Percentiles rank a stretch among this genome's conserved stretches.
phyloP scores from a whole-genome alignment of 2,888 invertebrate species.

The Tortricodes alternella region DNA sequence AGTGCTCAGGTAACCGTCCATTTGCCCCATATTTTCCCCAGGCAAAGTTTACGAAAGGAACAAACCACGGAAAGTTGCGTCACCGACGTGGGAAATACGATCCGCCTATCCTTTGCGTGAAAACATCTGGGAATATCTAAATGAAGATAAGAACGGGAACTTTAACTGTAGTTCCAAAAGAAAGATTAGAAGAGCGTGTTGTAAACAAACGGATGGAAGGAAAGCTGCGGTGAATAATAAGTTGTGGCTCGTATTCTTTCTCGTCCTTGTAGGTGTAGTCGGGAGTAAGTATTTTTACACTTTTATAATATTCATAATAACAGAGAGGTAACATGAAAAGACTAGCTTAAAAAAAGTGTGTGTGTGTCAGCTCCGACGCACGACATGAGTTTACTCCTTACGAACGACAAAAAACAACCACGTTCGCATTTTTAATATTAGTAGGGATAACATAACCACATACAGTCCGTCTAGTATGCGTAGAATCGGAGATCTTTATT shows the following conservation, averaged over 20 bases:
- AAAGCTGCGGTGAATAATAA: constrained; percentile 43
- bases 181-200: constrained; percentile 45
- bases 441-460: too few species aligned
- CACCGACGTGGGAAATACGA: constrained; percentile 56
- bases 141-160: constrained; percentile 50
- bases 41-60: constrained; percentile 59
- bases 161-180: constrained; percentile 40
- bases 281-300: constrained; percentile 46
- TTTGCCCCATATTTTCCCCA: constrained; percentile 46
- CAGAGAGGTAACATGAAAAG: too few species aligned
- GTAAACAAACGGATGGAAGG: constrained; percentile 48
- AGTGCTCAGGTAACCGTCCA: constrained; percentile 49
- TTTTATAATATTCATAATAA: too few species aligned
- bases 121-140: constrained; percentile 68
- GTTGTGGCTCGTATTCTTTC: constrained; percentile 46
- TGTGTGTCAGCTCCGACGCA: too few species aligned
- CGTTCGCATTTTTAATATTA: too few species aligned
- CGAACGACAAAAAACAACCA: too few species aligned
- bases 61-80: constrained; percentile 52
- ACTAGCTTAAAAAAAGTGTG: too few species aligned
- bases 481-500: too few species aligned
- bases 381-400: too few species aligned
- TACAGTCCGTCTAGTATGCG: too few species aligned
- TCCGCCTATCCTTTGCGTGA: constrained; percentile 61
- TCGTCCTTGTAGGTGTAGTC: constrained; percentile 42